These are phyloP conservation scores for Cranoglanis bouderius DNA, from an alignment of 2,113 vertebrate species.

Conservation along the genomic window DNA sequence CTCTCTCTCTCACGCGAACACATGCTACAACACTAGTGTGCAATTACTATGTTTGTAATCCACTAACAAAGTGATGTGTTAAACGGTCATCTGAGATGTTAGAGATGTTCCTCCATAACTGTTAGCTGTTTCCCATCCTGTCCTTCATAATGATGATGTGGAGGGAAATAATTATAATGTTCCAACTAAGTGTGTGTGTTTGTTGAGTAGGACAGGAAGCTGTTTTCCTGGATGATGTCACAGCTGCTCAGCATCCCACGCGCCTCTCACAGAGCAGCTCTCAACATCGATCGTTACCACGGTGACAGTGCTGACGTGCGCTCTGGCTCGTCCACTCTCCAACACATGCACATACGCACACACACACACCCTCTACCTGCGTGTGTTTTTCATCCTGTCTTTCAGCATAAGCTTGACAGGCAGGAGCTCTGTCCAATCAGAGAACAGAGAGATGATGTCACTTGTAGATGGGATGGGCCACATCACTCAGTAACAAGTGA, in stretches of 20 bases:
- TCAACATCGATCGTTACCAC: slow-evolving; percentile 52
- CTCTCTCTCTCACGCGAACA: not conserved
- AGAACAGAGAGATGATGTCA: slow-evolving; percentile 38
- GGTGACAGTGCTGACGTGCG: slow-evolving; percentile 52
- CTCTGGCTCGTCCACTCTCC: slow-evolving; percentile 16
- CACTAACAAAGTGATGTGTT: not conserved
- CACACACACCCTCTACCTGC: not conserved
- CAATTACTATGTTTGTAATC: not conserved
- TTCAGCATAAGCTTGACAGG: not conserved
- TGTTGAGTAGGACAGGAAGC: slow-evolving; percentile 45
- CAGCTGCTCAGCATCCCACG: slow-evolving; percentile 49
- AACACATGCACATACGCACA: slow-evolving; percentile 4
- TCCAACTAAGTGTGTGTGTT: slow-evolving; percentile 4
- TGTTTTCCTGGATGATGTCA: slow-evolving; percentile 53
- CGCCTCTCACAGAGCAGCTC: slow-evolving; percentile 42
- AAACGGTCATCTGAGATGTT: not conserved
- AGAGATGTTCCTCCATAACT: not conserved
- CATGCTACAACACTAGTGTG: not conserved
- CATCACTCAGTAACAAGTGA: slow-evolving; percentile 1
- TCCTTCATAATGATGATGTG: slow-evolving; percentile 8
- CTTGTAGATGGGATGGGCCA: not conserved
- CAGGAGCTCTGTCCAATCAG: slow-evolving; percentile 23
- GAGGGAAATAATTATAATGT: slow-evolving; percentile 3
- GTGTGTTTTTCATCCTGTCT: slow-evolving; percentile 9
- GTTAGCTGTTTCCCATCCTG: not conserved